Evolutionary conservation across 2,113 vertebrate genomes (phyloP), one percentile per base, ranked within the genome.

Genomic region (Phalacrocorax carbo): DNA sequence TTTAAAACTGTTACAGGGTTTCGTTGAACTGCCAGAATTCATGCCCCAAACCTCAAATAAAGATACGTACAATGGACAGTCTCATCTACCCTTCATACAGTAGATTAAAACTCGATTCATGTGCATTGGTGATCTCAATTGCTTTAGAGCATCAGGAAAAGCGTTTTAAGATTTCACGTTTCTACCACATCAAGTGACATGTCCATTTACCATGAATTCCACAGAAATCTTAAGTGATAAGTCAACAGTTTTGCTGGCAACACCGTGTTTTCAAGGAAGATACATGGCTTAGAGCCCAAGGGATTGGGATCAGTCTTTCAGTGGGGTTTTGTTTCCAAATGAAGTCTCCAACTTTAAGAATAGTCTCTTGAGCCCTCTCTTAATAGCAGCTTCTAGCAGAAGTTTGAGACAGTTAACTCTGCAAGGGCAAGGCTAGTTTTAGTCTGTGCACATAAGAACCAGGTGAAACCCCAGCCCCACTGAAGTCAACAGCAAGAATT

Each of bases 1-100:
- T 97, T 98, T 96, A 86, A 97, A 98, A 98, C 97, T 97, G 96
- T 98, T 98, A 98, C 97, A 98, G 93, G 97, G 90, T 98, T 96
- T 93, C 97, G 86, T 97, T 97, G 90, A 97, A 97, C 96, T 98
- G 97, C 96, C 97, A 97, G 97, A 93, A 96, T 97, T 97, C 97
- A 97, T 95, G 97, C 96, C 97, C 96, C 90, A 97, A 97, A 97
- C 96, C 90, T 98, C 97, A 97, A 81, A 93, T 86, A 54, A 97
- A 95, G 77, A 85, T n/a, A 86, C 38, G 96, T 97, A 97, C 89
- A 97, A 98, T 95, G 97, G 97, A 98, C 98, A 97, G 95, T 94
- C 97, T 97, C 92, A 95, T 60, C 97, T 94, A 96, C 96, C 96
- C 94, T 97, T 96, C 94, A 97, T 60, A 96, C 86, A 96, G 96